These are phyloP conservation scores for Cryptosula pallasiana DNA, from an alignment of 2,888 invertebrate genomes.

Conservation along the genomic window DNA sequence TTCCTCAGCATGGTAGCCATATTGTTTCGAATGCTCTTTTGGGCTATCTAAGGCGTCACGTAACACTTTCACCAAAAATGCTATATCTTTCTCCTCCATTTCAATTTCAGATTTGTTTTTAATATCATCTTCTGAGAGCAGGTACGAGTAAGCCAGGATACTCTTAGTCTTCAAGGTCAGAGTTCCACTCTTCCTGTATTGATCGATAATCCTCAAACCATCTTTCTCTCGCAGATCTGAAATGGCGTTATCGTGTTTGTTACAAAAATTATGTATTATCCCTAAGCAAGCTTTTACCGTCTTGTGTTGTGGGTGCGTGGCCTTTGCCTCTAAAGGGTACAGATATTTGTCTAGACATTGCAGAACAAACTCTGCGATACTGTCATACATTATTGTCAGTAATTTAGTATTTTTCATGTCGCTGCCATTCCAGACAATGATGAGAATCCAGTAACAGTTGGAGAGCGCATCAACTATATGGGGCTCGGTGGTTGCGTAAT, in stretches of 20 bases:
- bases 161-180: not conserved
- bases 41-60: not conserved
- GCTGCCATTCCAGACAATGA: slow-evolving; percentile 17
- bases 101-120: slow-evolving; percentile 12
- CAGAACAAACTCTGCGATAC: not conserved
- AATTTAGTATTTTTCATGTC: not conserved
- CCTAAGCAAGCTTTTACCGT: not conserved
- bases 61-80: not conserved
- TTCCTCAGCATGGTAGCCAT: slow-evolving; percentile 14
- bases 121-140: not conserved
- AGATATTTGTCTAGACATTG: not conserved
- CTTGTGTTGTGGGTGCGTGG: slow-evolving; percentile 18
- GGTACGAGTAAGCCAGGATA: slow-evolving; percentile 13
- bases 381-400: not conserved
- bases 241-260: slow-evolving; percentile 8
- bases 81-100: not conserved
- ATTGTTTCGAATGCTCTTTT: not conserved
- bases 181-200: slow-evolving; percentile 15
- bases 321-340: not conserved
- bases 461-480: slow-evolving; percentile 4
- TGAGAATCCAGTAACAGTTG: slow-evolving; percentile 1
- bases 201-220: not conserved
- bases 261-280: slow-evolving; percentile 14
- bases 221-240: slow-evolving; percentile 11
- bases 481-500: not conserved